A percentile compares a stretch with the other conserved stretches of the same genome.
Evolutionary conservation across 2,797 vertebrate species (phyloP).

Genomic region (Syndactyla subalaris): DNA sequence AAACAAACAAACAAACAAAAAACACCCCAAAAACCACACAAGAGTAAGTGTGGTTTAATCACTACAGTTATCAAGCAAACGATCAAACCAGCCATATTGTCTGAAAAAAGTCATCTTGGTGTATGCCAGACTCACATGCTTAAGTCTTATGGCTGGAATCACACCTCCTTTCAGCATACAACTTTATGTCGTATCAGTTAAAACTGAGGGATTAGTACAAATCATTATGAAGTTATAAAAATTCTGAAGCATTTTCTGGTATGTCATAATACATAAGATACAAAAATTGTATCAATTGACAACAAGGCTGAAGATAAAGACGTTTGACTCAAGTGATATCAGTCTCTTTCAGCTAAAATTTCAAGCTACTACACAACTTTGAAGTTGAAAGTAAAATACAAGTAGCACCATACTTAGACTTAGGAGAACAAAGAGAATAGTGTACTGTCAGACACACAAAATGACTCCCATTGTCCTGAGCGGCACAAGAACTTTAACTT

Average conservation of each 20-base stretch:
- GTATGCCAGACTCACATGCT: background rate
- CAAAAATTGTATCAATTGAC: conserved; percentile 25
- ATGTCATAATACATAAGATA: background rate
- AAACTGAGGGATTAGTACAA: conserved; percentile 33
- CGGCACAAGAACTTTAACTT: background rate
- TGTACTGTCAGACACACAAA: conserved; percentile 44
- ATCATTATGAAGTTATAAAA: conserved; percentile 18
- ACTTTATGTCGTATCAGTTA: background rate
- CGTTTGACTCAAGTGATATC: background rate
- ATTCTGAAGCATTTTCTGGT: conserved; percentile 50
- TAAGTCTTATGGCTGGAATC: background rate
- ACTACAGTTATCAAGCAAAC: background rate
- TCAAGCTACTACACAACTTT: background rate
- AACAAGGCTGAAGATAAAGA: conserved; percentile 18
- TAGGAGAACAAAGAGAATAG: conserved; percentile 17
- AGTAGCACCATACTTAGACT: conserved; percentile 42
- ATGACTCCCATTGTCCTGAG: background rate
- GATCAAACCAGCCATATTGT: background rate
- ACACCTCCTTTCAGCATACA: conserved; percentile 11
- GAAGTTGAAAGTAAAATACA: conserved; percentile 43
- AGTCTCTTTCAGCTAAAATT: conserved; percentile 9
- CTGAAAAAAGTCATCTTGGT: background rate
- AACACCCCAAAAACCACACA: background rate
- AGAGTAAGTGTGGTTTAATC: background rate
- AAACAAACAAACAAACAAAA: background rate